Percentiles rank a stretch among this genome's conserved stretches.
Conservation (phyloP, 2,888 invertebrate genomes). For the Dryobota labecula region DNA sequence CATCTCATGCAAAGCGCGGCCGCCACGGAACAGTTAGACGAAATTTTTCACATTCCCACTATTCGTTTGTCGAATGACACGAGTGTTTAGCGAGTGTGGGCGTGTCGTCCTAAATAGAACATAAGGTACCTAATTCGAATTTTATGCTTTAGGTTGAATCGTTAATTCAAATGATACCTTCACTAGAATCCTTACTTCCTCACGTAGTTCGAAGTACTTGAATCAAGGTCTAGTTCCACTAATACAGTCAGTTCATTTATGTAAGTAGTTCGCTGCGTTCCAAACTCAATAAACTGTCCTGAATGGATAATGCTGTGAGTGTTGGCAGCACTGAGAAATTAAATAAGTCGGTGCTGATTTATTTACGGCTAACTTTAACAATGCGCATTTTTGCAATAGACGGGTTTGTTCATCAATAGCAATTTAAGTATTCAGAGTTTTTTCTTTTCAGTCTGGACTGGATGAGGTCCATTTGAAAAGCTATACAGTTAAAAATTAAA, state of each 20-base stretch:
- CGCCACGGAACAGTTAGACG: conserved; percentile 80
- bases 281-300: conserved; percentile 54
- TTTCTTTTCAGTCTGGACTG: not conserved
- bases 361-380: conserved; percentile 40
- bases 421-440: conserved; percentile 5
- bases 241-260: conserved; percentile 61
- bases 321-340: conserved; percentile 36
- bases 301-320: conserved; percentile 51
- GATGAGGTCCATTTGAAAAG: not conserved
- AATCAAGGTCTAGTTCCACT: conserved; percentile 47
- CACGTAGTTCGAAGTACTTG: conserved; percentile 34
- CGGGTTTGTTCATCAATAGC: conserved; percentile 12
- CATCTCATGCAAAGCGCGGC: conserved; percentile 71
- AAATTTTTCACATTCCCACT: conserved; percentile 83
- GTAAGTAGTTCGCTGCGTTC: conserved; percentile 58
- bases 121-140: conserved; percentile 34
- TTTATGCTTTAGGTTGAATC: conserved; percentile 34
- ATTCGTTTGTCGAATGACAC: conserved; percentile 72
- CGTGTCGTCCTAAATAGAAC: conserved; percentile 68
- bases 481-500: not conserved
- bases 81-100: conserved; percentile 72
- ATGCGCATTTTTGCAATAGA: conserved; percentile 25
- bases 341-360: conserved; percentile 45
- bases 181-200: conserved; percentile 25
- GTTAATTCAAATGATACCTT: conserved; percentile 44